Conservation (phyloP, 2,113 vertebrate genomes). For the Axis porcinus region DNA sequence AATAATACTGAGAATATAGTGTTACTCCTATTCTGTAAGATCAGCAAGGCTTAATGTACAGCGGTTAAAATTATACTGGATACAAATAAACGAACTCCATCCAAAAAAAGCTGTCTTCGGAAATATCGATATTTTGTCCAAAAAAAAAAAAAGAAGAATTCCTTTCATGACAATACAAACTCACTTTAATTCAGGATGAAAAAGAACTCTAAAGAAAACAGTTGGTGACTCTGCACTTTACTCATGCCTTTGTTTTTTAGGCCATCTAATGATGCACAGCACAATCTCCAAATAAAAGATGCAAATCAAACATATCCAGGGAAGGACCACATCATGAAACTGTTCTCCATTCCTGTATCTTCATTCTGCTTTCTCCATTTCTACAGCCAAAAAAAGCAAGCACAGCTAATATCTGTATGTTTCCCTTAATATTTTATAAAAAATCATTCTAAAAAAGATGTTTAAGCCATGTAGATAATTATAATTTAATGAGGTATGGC, state of each 20-base stretch:
- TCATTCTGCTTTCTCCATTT: neutral
- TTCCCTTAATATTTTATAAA: slow-evolving; percentile 37
- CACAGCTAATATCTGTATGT: slow-evolving; percentile 14
- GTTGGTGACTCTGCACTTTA: neutral
- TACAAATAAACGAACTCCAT: slow-evolving; percentile 13
- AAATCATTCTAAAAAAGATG: slow-evolving; percentile 39
- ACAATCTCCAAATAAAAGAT: neutral
- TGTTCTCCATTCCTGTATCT: neutral
- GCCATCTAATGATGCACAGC: neutral
- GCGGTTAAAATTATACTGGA: neutral
- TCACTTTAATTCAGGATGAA: neutral
- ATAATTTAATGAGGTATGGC: slow-evolving; percentile 11
- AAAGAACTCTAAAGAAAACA: neutral
- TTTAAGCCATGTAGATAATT: slow-evolving; percentile 34
- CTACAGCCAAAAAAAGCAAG: neutral
- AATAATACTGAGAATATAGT: neutral
- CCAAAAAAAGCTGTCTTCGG: neutral
- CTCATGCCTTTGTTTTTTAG: neutral
- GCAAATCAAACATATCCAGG: neutral
- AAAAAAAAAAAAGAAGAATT: neutral
- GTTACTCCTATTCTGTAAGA: neutral
- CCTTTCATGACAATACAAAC: neutral
- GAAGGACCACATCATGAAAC: neutral
- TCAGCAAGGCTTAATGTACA: neutral
- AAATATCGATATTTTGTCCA: neutral